Base-by-base conservation (phyloP, 2,888 invertebrate species). In the Rhabditophanes sp. region DNA sequence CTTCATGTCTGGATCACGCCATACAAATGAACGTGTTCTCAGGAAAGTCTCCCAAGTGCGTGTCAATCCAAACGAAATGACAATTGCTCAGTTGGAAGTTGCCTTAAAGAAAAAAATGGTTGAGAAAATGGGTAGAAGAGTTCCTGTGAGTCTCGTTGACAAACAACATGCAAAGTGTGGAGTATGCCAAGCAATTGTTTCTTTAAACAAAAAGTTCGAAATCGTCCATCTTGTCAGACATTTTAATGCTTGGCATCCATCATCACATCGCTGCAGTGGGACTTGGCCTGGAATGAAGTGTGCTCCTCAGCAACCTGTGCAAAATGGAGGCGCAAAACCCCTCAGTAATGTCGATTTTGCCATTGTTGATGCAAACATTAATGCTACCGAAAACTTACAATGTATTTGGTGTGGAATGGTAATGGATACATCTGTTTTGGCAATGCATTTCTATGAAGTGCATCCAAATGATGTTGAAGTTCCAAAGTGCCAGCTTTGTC, bases 391-490 rank as follows among this genome's bases (percentile, higher is more conserved):
- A 21, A 58, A 50, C 35, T 42, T 63, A 14, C 63, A 63, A 36
- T 62, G 62, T 35, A 61, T 62, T 28, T 50, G 50, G 53, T 63
- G 63, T 34, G 63, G 61, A n/a, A 58, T 56, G 59, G 51, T 58
- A 31, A 53, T 63, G 53, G 47, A 52, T 33, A 28, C 38, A 14
- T 39, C 38, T 7, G 41, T 46, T 2, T 33, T 56, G 23, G 56
- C 53, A n/a, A 56, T 48, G 51, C 63, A 63, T 39, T 63, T 64
- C 39, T 50, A 53, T 17, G 63, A 64, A 41, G 38, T 56, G 20
- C 62, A 62, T 33, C 46, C 51, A 0, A 53, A 59, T 20, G 57
- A 62, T 16, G 42, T 62, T n/a, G 46, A 55, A 19, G 58, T 63
- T n/a, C 62, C 62, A 21, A 59, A 56, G 30, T 62, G 63, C 26